Evolutionary conservation across 2,888 invertebrate species (phyloP), one percentile per base, ranked within the genome.

Genomic region (Parnassius apollo): DNA sequence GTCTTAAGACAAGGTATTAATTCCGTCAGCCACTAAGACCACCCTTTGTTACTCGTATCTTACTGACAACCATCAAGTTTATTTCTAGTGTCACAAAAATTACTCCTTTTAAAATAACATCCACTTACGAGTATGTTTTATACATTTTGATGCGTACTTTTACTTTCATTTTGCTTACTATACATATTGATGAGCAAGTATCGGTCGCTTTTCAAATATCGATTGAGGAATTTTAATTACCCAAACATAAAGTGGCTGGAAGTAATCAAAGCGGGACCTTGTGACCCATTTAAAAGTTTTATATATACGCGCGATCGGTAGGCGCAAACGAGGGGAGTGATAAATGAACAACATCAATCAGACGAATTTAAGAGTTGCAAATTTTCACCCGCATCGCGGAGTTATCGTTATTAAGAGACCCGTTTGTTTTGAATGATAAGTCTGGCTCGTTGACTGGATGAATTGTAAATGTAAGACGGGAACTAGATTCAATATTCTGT

Each of bases 261-360:
- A 79, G 86, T 80, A 87, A 89, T 88, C 85, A 83, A 80, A 77
- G 75, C 72, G 77, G 79, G 83, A 87, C 88, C 88, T 82, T 85
- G 86, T 91, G 91, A 91, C 91, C 91, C 76, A 90, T 91, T 91
- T 81, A 91, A 90, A 90, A 90, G 86, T 91, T 89, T 83, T 81
- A 84, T 86, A 78, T 81, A 79, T 73, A 70, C 71, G 68, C 69
- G 70, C 51, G 64, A 72, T 71, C 74, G 71, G 65, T 72, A 74
- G 70, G 71, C 72, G 66, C 74, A 78, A 87, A 85, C 83, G 83
- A 90, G 90, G 88, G 88, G 86, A 83, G 80, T 91, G 90, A 91
- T 91, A 90, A 91, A 91, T 91, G 90, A 82, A 82, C 73, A 78
- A 80, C 91, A 91, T 91, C 90, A 89, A 91, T 91, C 91, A 91